phyloP scores from a whole-genome alignment of 2,113 vertebrate genomes.

The Arothron firmamentum region DNA sequence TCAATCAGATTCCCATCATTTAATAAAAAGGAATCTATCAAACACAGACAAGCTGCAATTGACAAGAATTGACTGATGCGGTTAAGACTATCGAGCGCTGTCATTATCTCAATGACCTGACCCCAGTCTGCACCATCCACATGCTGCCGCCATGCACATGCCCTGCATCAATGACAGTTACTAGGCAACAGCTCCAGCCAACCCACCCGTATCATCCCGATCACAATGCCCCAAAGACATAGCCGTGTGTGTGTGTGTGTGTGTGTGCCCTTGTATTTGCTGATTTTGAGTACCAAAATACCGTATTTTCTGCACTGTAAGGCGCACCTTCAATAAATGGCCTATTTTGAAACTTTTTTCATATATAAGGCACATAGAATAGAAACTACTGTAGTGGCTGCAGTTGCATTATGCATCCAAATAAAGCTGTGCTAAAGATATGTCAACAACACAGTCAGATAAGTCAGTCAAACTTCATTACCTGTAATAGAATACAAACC shows the following conservation, averaged over 20 bases:
- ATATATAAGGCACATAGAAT: no score
- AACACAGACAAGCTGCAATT: constrained; percentile 30
- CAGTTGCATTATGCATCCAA: no score
- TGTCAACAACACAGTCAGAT: no score
- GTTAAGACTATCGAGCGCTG: constrained; percentile 31
- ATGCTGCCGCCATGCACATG: constrained; percentile 5
- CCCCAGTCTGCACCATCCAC: constrained; percentile 28
- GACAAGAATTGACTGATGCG: constrained; percentile 32
- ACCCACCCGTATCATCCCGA: constrained; percentile 10
- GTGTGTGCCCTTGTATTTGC: constrained; percentile 3
- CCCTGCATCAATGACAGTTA: constrained; percentile 35
- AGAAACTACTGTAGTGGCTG: no score
- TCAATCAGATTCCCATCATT: background rate
- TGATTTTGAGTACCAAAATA: background rate
- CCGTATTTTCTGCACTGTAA: background rate
- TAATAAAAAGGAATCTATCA: constrained; percentile 1
- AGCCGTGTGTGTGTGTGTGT: constrained; percentile 9
- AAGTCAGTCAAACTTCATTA: no score
- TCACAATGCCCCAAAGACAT: constrained; percentile 21
- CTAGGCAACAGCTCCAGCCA: constrained; percentile 46
- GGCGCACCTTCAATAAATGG: no score
- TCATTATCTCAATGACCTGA: constrained; percentile 45
- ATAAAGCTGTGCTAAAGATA: no score
- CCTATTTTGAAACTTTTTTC: no score
- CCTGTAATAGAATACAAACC: no score